Conservation (phyloP, 2,113 vertebrate genomes). For the Sclerurus mexicanus region DNA sequence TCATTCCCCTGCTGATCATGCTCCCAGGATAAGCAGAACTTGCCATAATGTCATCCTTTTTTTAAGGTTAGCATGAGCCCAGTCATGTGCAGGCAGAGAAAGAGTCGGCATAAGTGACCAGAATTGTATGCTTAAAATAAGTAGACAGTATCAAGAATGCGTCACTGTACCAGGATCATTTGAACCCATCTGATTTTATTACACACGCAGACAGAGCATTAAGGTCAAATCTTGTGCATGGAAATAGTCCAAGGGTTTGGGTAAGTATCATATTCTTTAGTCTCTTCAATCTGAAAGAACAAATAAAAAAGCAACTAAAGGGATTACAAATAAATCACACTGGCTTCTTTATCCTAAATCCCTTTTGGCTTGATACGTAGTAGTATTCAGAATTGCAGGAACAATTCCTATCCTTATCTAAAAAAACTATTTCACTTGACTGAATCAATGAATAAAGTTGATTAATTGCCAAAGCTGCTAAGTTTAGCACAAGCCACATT, state of each 20-base stretch:
- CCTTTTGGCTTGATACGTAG: not conserved
- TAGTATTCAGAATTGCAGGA: not conserved
- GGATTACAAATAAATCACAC: slow-evolving; percentile 43
- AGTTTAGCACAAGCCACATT: slow-evolving; percentile 12
- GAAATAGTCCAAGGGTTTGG: slow-evolving; percentile 34
- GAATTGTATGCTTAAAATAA: not conserved
- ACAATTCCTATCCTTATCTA: not conserved
- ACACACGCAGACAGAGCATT: slow-evolving; percentile 7
- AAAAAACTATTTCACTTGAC: not conserved
- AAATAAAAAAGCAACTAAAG: slow-evolving; percentile 48
- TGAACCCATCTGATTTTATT: slow-evolving; percentile 22
- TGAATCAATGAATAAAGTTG: slow-evolving; percentile 3
- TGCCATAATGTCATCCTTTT: not conserved
- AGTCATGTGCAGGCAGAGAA: not conserved
- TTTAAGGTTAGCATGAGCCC: not conserved
- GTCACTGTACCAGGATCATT: not conserved
- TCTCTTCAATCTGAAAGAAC: slow-evolving; percentile 28
- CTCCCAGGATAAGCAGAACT: not conserved
- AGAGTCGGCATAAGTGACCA: not conserved
- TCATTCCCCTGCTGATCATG: not conserved
- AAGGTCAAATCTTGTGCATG: slow-evolving; percentile 21
- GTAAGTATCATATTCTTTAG: slow-evolving; percentile 41
- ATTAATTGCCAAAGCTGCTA: slow-evolving; percentile 14
- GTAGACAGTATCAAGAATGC: not conserved
- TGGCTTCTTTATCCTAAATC: slow-evolving; percentile 25